These are phyloP conservation scores for Cervus canadensis DNA, from an alignment of 2,113 vertebrate species.

Conservation along the genomic window DNA sequence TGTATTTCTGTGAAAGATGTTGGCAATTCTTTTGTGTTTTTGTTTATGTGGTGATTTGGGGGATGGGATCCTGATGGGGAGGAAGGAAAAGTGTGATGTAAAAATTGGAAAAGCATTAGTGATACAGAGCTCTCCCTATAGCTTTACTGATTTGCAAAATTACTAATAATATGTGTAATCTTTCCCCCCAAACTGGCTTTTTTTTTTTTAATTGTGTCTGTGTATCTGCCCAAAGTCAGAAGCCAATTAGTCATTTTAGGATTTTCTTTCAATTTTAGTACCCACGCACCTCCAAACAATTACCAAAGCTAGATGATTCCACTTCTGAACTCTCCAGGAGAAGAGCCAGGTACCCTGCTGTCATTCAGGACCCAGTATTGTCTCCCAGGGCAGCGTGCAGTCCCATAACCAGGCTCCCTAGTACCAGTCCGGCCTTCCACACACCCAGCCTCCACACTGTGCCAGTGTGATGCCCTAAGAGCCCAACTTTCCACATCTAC, in stretches of 20 bases:
- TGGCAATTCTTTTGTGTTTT: neutral
- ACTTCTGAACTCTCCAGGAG: neutral
- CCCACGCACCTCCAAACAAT: neutral
- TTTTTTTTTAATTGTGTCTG: neutral
- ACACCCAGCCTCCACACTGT: neutral
- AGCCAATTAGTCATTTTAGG: neutral
- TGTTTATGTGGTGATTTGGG: neutral
- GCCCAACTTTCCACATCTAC: fast-evolving
- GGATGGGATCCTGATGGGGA: neutral
- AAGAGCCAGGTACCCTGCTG: fast-evolving
- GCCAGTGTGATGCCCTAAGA: neutral
- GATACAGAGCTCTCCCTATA: neutral
- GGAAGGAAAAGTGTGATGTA: neutral
- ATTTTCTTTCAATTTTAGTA: neutral
- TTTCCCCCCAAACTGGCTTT: neutral
- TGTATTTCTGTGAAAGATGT: neutral
- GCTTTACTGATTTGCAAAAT: neutral
- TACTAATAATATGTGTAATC: neutral
- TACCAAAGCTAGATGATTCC: neutral
- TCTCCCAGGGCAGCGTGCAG: neutral
- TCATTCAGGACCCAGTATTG: no score
- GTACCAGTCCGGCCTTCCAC: neutral
- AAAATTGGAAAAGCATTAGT: neutral
- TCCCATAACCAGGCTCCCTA: neutral
- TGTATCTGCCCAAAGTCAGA: neutral